Base-by-base conservation (phyloP, 2,888 invertebrate species). In the Melanchra persicariae region DNA sequence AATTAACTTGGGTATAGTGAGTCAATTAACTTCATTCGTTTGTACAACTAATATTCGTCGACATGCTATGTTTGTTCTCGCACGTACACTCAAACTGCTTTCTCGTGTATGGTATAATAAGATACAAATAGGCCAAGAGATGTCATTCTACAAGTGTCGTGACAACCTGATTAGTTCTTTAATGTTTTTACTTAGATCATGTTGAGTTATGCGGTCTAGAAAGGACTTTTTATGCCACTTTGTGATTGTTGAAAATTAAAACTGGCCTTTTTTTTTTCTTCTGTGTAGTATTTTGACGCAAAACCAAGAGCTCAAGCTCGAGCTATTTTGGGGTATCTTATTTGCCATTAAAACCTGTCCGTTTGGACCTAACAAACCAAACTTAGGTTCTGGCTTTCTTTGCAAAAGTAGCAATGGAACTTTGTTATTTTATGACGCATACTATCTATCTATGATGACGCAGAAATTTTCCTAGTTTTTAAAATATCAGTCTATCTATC, bases 81-180 rank as follows among this genome's bases (percentile, higher is more conserved):
- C 49, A 65, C 26, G 19, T 60, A 40, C 37, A 22, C 49, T 64
- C 51, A 51, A 76, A 74, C 22, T 34, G 55, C 34, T 79, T 63
- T 72, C 51, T 45, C 43, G 45, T 30, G 45, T 49, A 40, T 17
- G 55, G 19, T 75, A 19, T 57, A 64, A 37, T 73, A 49, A n/a
- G 24, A 6, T 52, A 52, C 3, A 57, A 47, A 59, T 26, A 26
- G 30, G 22, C 26, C 24, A 70, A 37, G 9, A 9, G 26, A 34
- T 55, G 19, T 43, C 24, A 37, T 52, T 34, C 10, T 54, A 26
- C 4, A 15, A 40, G 26, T 12, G 6, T 47, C 47, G 40, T 70
- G 78, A 59, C 8, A 19, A 40, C 12, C n/a, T 40, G 45, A 52
- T 70, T 77, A 47, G 15, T 59, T 30, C 12, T 22, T 0, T 30